Percentiles rank a stretch among this genome's conserved stretches.
Conservation (phyloP, 2,797 vertebrate species). For the Champsocephalus gunnari region DNA sequence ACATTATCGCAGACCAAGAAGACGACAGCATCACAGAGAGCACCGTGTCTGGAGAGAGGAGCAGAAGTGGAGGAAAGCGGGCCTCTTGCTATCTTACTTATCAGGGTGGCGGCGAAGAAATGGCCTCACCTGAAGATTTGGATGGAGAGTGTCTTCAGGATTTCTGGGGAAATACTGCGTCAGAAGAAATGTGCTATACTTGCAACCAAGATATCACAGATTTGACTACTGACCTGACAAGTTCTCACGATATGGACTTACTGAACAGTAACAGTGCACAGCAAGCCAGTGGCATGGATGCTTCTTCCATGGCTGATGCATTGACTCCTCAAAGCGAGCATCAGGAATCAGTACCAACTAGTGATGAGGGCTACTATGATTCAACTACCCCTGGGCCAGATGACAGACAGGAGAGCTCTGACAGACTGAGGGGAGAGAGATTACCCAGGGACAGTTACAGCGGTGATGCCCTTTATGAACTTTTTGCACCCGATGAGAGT, state of each 20-base stretch:
- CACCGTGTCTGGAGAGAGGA: constrained; percentile 89
- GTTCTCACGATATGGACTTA: constrained; percentile 74
- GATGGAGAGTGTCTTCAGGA: constrained; percentile 87
- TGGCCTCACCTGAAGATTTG: constrained; percentile 93
- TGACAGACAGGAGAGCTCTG: constrained; percentile 87
- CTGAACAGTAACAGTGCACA: constrained; percentile 76
- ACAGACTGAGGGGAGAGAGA: constrained; percentile 84
- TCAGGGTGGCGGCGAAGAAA: constrained; percentile 98
- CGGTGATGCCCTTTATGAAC: constrained; percentile 97
- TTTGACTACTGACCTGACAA: constrained; percentile 72
- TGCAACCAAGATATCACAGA: constrained; percentile 76
- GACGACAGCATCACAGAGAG: constrained; percentile 92
- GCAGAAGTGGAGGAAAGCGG: constrained; percentile 89
- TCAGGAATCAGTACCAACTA: constrained; percentile 95
- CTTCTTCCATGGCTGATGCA: constrained; percentile 82
- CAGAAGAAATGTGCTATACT: constrained; percentile 79
- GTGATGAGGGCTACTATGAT: constrained; percentile 96
- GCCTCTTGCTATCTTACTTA: constrained; percentile 95
- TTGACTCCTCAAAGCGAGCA: constrained; percentile 96
- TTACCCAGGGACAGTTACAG: constrained; percentile 97
- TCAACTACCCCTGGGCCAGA: constrained; percentile 95
- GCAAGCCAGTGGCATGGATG: constrained; percentile 72
- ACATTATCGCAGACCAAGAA: constrained; percentile 97
- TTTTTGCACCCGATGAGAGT: constrained; percentile 91
- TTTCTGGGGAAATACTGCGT: constrained; percentile 80